These are phyloP conservation scores for Polydrusus tereticollis DNA, from an alignment of 2,888 invertebrate genomes.

Conservation along the genomic window DNA sequence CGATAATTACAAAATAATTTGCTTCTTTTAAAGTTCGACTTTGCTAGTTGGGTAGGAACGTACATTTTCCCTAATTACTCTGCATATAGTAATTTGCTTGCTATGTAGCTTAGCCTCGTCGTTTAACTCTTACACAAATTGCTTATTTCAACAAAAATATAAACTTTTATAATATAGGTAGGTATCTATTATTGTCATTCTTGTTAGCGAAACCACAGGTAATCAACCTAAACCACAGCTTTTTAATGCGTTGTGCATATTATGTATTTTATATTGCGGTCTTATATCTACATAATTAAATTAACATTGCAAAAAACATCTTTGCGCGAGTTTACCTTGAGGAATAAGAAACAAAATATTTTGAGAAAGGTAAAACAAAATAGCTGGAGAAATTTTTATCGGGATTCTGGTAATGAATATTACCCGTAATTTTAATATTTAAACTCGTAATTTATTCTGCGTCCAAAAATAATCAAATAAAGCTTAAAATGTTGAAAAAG, in stretches of 20 bases:
- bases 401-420: too few species aligned
- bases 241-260: not conserved
- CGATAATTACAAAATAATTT: too few species aligned
- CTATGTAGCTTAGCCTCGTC: not conserved
- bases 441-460: not conserved
- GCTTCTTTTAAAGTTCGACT: too few species aligned
- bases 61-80: conserved; percentile 1
- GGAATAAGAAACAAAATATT: too few species aligned
- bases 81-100: not conserved
- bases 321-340: too few species aligned
- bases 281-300: not conserved
- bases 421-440: not conserved
- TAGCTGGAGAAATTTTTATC: too few species aligned
- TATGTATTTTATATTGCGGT: not conserved
- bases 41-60: not conserved
- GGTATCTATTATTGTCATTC: too few species aligned
- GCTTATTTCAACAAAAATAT: not conserved
- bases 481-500: not conserved
- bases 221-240: not conserved
- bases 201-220: not conserved
- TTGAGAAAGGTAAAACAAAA: too few species aligned
- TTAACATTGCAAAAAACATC: too few species aligned
- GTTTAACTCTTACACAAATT: too few species aligned
- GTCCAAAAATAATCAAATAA: not conserved
- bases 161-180: not conserved